Evolutionary conservation across 2,888 invertebrate genomes (phyloP).

Genomic region (Chouioia cunea): DNA sequence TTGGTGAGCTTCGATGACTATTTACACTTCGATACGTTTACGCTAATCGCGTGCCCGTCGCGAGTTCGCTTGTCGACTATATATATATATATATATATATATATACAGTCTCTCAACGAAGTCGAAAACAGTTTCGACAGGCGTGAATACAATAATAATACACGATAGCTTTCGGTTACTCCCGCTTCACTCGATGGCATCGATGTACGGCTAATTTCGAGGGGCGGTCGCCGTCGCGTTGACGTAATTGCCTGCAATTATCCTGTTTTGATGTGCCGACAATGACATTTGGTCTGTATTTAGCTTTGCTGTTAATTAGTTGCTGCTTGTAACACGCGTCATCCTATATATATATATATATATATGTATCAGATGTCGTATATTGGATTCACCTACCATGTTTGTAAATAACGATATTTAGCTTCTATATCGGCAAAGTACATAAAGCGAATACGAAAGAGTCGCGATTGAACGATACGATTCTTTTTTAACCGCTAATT

Average conservation of each 20-base stretch:
- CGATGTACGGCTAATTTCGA: slow-evolving; percentile 23
- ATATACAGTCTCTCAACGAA: slow-evolving; percentile 28
- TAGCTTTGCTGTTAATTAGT: neutral
- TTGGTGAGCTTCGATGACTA: slow-evolving; percentile 11
- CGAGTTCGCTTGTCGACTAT: slow-evolving; percentile 36
- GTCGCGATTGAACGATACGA: too few species aligned
- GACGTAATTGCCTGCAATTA: neutral
- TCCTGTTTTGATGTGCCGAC: neutral
- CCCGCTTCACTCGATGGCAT: neutral
- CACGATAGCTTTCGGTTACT: neutral
- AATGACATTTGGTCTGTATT: neutral
- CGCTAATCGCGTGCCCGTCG: slow-evolving; percentile 42
- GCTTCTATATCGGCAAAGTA: too few species aligned
- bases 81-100: too few species aligned
- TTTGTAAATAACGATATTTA: neutral
- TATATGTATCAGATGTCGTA: neutral
- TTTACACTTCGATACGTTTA: slow-evolving; percentile 35
- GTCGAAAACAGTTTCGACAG: slow-evolving; percentile 33
- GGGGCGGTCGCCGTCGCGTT: neutral
- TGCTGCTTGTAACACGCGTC: neutral
- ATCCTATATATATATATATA: neutral
- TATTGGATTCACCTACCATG: too few species aligned
- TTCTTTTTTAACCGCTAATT: too few species aligned
- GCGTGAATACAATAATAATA: neutral
- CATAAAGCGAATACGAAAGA: too few species aligned